Conservation (phyloP, 2,888 invertebrate species). For the Petrophora chlorosata region DNA sequence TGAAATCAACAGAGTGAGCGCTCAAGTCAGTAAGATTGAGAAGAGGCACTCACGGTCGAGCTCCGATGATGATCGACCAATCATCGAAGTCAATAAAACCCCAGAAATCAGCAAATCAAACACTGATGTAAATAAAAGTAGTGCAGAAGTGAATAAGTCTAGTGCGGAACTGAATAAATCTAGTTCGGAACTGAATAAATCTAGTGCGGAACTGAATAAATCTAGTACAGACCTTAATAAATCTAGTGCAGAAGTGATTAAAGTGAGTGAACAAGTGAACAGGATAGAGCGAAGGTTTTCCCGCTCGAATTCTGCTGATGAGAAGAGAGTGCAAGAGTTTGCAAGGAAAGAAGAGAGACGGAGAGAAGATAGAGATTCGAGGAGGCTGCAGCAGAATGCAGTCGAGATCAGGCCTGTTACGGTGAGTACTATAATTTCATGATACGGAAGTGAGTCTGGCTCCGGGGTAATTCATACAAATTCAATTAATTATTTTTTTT, state of each 20-base stretch:
- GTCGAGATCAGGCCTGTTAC: slow-evolving; percentile 68
- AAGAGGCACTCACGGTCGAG: slow-evolving; percentile 43
- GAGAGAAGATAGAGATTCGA: slow-evolving; percentile 39
- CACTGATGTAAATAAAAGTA: slow-evolving; percentile 18
- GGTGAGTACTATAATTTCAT: slow-evolving; percentile 47
- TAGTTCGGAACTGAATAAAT: slow-evolving; percentile 26
- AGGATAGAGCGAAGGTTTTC: slow-evolving; percentile 59
- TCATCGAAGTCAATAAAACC: slow-evolving; percentile 33
- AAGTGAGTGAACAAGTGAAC: slow-evolving; percentile 34
- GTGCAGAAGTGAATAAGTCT: slow-evolving; percentile 23
- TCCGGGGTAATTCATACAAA: too few species aligned
- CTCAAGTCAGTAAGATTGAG: slow-evolving; percentile 33
- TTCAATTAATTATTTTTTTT: too few species aligned
- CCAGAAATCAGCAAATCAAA: slow-evolving; percentile 8
- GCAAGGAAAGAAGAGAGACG: slow-evolving; percentile 44
- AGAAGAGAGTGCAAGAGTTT: slow-evolving; percentile 42
- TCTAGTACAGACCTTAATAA: slow-evolving; percentile 27
- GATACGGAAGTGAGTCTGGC: too few species aligned
- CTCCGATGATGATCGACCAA: slow-evolving; percentile 43
- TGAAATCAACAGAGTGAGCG: slow-evolving; percentile 29
- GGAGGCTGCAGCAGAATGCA: slow-evolving; percentile 54
- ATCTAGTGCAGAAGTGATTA: slow-evolving; percentile 37
- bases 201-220: slow-evolving; percentile 17
- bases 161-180: slow-evolving; percentile 24
- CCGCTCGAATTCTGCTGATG: slow-evolving; percentile 61